These are phyloP conservation scores for Sebastolobus altivelis DNA, from an alignment of 2,797 vertebrate genomes.

Conservation along the genomic window DNA sequence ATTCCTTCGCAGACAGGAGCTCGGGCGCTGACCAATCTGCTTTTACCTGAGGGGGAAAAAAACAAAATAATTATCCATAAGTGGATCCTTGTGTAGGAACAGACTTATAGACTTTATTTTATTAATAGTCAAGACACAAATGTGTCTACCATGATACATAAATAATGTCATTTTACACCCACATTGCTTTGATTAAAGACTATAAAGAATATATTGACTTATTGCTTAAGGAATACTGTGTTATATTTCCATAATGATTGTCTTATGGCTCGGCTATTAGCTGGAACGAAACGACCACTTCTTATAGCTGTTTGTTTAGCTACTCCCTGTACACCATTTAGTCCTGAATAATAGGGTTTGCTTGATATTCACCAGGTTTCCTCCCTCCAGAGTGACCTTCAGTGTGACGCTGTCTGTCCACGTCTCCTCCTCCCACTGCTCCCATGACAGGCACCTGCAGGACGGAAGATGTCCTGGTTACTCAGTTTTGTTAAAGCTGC, in stretches of 20 bases:
- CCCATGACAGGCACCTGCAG: conserved; percentile 85
- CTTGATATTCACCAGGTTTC: conserved; percentile 59
- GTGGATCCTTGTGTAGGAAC: not conserved
- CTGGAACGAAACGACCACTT: not conserved
- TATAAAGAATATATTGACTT: not conserved
- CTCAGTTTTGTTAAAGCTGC: not conserved
- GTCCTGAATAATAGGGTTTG: not conserved
- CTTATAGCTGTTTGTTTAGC: not conserved
- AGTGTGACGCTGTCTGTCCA: conserved; percentile 77
- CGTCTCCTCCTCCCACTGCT: conserved; percentile 82
- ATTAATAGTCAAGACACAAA: not conserved
- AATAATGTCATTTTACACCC: not conserved
- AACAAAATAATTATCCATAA: not conserved
- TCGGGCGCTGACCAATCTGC: conserved; percentile 59
- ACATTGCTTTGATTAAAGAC: not conserved
- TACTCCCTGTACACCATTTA: not conserved
- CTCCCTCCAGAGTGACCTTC: conserved; percentile 77
- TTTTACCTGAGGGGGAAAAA: conserved; percentile 61
- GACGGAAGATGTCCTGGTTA: not conserved
- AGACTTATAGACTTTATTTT: not conserved
- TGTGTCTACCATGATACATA: not conserved
- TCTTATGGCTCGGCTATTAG: not conserved
- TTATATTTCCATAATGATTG: not conserved
- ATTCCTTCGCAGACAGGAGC: conserved; percentile 71
- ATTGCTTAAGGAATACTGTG: too few species aligned